Evolutionary conservation across 2,113 vertebrate species (phyloP), one percentile per base, ranked within the genome.

Genomic region (Fregata magnificens): DNA sequence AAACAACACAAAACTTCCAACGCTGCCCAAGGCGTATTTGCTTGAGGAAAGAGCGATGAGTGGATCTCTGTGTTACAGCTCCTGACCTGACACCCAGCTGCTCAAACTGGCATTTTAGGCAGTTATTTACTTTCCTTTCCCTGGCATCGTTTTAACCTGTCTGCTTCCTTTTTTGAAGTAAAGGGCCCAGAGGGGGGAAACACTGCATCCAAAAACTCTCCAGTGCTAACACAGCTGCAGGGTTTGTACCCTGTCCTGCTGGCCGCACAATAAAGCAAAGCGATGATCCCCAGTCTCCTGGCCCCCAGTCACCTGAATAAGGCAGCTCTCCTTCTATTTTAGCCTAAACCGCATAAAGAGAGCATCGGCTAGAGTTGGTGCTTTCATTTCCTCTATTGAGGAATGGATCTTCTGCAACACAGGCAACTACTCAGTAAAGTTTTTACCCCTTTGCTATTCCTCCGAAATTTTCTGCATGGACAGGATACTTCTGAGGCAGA

Each of bases 31-130:
- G 72, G 76, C 14, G 0, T 84, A 36, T 93, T 88, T 88, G 56
- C 80, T 71, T 67, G 79, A 93, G 86, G 77, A 76, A 65, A 19
- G 56, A 72, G 70, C 7, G 66, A 55, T 36, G 74, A 87, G 87
- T 69, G 78, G 78, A 49, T 80, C 56, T 71, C 63, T 82, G 29
- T 74, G 82, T 82, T 82, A 44, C 52, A 95, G 69, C 80, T 92
- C 95, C 83, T 65, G 69, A 91, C 83, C 88, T 87, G 88, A 89
- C 19, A 79, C 5, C 91, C 89, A 94, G 93, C 91, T 95, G 88
- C 86, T 93, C 58, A 82, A 91, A 80, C 63, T 91, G 93, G 89
- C 86, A 87, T 67, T 69, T 74, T 16, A 59, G 34, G 61, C 44
- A 79, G 56, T 71, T 94, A 52, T 92, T 94, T 95, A 71, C 74